Base-by-base conservation (phyloP, 2,113 vertebrate genomes). In the Chlorodrepanis virens region DNA sequence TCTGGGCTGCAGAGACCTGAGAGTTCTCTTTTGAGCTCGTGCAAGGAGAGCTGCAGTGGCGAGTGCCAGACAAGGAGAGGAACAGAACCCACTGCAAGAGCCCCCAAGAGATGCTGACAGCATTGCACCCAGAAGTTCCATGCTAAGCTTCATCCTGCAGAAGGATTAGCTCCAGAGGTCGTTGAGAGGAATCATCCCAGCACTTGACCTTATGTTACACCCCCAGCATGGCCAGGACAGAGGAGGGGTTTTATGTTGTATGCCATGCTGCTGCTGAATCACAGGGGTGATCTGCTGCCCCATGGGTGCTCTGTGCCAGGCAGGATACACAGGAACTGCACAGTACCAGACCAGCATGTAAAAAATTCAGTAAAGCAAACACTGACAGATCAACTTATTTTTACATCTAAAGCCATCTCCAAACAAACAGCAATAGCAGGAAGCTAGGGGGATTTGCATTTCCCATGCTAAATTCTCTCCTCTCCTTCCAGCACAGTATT, bases 161-260 rank as follows among this genome's bases (percentile, higher is more conserved):
- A 33, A 77, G 18, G 22, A 77, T 39, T 22, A 59, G 12, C 29
- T 75, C 12, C 20, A 33, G 37, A 78, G 27, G 25, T 42, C 17
- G 12, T 1, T 2, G 2, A 60, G 14, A 9, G 8, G 9, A 27
- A 49, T 37, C 2, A 1, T 12, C 20, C 25, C 24, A 83, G 37
- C 7, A 29, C n/a, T 25, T 8, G 15, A 5, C 18, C 29, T 27
- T 21, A 3, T 10, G 3, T 37, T 21, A 49, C 17, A 27, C 0
- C 4, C 10, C 8, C 9, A 11, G 20, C 2, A 5, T 0, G 2
- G 10, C 52, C 39, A 45, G 5, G 44, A 35, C 3, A 65, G n/a
- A 35, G n/a, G 31, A 17, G 8, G 8, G 5, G 2, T 14, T 74
- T 10, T 27, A 6, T 6, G 5, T 15, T 59, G 4, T 27, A 14